A percentile compares a stretch with the other conserved stretches of the same genome.
Conservation (phyloP, 2,888 invertebrate species). For the Endomychus coccineus region DNA sequence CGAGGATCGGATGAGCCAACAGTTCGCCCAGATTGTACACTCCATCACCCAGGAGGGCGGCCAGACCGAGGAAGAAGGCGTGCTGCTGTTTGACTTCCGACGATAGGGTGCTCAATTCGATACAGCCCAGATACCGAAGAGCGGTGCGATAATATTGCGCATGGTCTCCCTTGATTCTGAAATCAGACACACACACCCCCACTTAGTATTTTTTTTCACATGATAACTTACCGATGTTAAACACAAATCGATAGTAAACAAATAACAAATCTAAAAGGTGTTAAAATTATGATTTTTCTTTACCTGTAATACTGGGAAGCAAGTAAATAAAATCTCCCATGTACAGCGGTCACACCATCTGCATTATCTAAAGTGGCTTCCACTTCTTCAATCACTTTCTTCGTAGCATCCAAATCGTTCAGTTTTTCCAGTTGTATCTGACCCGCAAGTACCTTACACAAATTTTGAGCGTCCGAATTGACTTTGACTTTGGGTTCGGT, state of each 20-base stretch:
- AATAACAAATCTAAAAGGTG: not conserved
- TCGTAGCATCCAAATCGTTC: slow-evolving; percentile 69
- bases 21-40: slow-evolving; percentile 97
- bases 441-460: slow-evolving; percentile 80
- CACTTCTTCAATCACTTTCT: slow-evolving; percentile 81
- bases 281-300: not conserved
- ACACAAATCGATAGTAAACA: no score
- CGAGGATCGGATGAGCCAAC: slow-evolving; percentile 88
- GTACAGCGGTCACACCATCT: slow-evolving; percentile 88
- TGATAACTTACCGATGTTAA: not conserved
- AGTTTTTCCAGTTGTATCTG: slow-evolving; percentile 72
- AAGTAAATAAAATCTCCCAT: slow-evolving; percentile 87
- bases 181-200: slow-evolving; percentile 11
- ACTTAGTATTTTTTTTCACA: not conserved
- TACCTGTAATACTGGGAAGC: slow-evolving; percentile 85
- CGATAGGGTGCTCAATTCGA: slow-evolving; percentile 59
- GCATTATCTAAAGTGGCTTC: slow-evolving; percentile 79
- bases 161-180: slow-evolving; percentile 73
- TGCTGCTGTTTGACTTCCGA: slow-evolving; percentile 62
- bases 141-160: slow-evolving; percentile 94
- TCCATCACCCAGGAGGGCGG: slow-evolving; percentile 88
- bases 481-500: slow-evolving; percentile 79
- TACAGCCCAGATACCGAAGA: slow-evolving; percentile 64
- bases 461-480: slow-evolving; percentile 78
- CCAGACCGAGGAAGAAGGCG: slow-evolving; percentile 87